Evolutionary conservation across 2,888 invertebrate genomes (phyloP).

Genomic region (Omphaloscelis lunosa): DNA sequence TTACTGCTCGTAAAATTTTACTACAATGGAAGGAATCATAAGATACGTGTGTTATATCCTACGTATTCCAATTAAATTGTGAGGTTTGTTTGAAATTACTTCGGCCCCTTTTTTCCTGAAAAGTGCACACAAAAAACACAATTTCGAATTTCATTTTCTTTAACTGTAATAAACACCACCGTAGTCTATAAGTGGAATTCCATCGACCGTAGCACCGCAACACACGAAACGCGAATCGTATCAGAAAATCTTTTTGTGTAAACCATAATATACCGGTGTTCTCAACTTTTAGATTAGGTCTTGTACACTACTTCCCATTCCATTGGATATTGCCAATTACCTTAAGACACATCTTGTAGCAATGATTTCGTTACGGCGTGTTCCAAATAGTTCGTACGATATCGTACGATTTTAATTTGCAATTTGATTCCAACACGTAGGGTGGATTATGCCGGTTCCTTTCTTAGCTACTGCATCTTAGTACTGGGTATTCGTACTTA

Average conservation of each 20-base stretch:
- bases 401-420: constrained; percentile 39
- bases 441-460: constrained; percentile 22
- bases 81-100: constrained; percentile 20
- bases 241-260: constrained; percentile 28
- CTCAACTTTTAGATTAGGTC: constrained; percentile 51
- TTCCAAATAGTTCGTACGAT: constrained; percentile 30
- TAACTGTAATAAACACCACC: constrained; percentile 16
- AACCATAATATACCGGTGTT: constrained; percentile 25
- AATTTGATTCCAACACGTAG: constrained; percentile 47
- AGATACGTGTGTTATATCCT: constrained; percentile 34
- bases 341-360: constrained; percentile 36
- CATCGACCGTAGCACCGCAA: neutral
- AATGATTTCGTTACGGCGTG: constrained; percentile 24
- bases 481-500: neutral
- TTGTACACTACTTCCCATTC: constrained; percentile 39
- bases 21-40: constrained; percentile 54
- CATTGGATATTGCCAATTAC: constrained; percentile 52
- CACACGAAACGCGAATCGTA: constrained; percentile 1
- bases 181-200: constrained; percentile 13
- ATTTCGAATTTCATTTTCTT: constrained; percentile 6
- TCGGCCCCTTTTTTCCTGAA: neutral
- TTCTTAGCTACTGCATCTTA: neutral
- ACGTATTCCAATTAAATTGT: constrained; percentile 37
- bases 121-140: neutral
- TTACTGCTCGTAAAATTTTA: constrained; percentile 66